Percentiles rank a stretch among this genome's conserved stretches.
These are phyloP conservation scores for Paramisgurnus dabryanus DNA, from an alignment of 2,113 vertebrate genomes.

Conservation along the genomic window DNA sequence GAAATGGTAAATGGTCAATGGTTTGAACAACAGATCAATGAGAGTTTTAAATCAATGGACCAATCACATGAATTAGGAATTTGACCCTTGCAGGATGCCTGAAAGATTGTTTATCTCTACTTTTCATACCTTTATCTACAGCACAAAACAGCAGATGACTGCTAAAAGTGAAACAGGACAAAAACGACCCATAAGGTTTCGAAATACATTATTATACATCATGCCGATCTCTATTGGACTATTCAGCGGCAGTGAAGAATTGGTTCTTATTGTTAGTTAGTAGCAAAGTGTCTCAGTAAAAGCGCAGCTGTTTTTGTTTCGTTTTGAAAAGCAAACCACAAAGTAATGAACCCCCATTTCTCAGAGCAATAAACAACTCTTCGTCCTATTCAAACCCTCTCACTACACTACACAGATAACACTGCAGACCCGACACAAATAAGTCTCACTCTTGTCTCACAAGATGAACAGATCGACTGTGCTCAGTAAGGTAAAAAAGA, in stretches of 20 bases:
- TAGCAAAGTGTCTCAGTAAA: background rate
- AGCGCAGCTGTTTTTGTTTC: slow-evolving; percentile 23
- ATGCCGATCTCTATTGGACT: background rate
- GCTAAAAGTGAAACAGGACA: background rate
- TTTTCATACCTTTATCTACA: background rate
- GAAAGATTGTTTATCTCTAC: background rate
- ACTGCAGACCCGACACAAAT: slow-evolving; percentile 18
- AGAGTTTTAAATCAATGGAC: too few relatives aligned
- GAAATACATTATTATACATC: background rate
- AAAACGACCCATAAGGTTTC: background rate
- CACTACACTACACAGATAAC: slow-evolving; percentile 16
- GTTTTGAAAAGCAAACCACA: slow-evolving; percentile 26
- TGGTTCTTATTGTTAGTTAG: slow-evolving; percentile 5
- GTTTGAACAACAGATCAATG: too few relatives aligned
- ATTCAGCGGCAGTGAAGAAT: background rate
- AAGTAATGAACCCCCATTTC: slow-evolving; percentile 31
- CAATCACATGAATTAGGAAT: background rate
- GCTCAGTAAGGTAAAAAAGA: background rate
- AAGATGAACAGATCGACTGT: slow-evolving; percentile 17
- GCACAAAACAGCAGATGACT: background rate
- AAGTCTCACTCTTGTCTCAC: slow-evolving; percentile 19
- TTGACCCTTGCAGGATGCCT: background rate
- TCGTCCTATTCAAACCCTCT: background rate
- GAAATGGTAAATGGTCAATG: too few relatives aligned
- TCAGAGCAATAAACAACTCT: slow-evolving; percentile 33